Percentiles rank a stretch among this genome's conserved stretches.
These are phyloP conservation scores for Rhabdophis nuchalis DNA, from an alignment of 2,797 vertebrate species.

Conservation along the genomic window DNA sequence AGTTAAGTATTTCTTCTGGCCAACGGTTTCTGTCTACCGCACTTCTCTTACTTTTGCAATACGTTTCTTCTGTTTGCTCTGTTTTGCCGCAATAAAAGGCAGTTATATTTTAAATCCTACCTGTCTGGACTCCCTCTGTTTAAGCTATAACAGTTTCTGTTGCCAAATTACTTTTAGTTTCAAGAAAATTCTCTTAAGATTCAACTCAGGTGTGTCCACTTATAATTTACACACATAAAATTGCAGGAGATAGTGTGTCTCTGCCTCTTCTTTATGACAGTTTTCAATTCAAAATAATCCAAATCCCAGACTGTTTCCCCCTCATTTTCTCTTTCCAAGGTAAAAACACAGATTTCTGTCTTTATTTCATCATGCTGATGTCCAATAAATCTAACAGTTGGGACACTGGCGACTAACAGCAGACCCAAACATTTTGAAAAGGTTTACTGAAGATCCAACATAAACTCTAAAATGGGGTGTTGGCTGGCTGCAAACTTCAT, in stretches of 20 bases:
- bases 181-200: neutral
- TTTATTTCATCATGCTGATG: neutral
- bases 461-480: neutral
- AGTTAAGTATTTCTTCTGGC: neutral
- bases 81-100: no score
- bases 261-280: neutral
- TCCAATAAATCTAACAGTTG: neutral
- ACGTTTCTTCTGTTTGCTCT: no score
- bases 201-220: neutral
- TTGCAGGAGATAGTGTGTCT: neutral
- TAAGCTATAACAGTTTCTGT: no score
- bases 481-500: neutral
- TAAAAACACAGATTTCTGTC: neutral
- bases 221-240: neutral
- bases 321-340: neutral
- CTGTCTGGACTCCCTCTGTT: no score
- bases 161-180: neutral
- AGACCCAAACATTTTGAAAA: neutral
- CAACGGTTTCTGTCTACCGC: no score
- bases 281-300: neutral
- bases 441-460: neutral
- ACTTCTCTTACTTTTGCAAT: no score
- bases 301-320: neutral
- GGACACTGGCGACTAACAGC: neutral
- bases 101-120: no score